Evolutionary conservation across 92 coral and sea anemone species (phyloP).

Genomic region (Porites lobata): DNA sequence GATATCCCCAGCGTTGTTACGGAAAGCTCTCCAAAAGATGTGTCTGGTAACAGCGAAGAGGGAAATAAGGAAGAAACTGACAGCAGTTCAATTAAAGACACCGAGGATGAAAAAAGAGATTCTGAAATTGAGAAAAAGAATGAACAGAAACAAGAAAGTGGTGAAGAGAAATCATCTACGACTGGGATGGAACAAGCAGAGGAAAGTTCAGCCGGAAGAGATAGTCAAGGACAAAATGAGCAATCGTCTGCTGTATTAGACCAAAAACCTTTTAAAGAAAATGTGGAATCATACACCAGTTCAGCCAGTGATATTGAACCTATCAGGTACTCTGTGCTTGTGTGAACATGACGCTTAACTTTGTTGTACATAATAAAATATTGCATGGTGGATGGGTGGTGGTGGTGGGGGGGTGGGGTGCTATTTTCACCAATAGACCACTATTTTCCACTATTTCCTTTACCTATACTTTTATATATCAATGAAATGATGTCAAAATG

Average conservation of each 20-base stretch:
- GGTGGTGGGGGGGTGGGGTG: no score
- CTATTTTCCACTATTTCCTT: not conserved
- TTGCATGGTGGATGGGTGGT: no score
- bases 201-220: not conserved
- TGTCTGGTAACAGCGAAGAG: not conserved
- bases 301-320: not conserved
- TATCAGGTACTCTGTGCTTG: constrained; percentile 16
- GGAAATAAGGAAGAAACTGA: not conserved
- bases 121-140: not conserved
- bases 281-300: not conserved
- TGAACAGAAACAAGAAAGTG: not conserved
- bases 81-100: not conserved
- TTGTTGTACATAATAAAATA: no score
- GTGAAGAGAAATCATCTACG: not conserved
- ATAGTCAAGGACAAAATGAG: not conserved
- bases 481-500: not conserved
- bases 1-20: not conserved
- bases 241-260: constrained; percentile 1
- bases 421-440: no score
- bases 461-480: not conserved
- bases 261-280: not conserved
- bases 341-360: no score
- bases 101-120: constrained; percentile 16
- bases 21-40: not conserved
- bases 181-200: constrained; percentile 16